Evolutionary conservation across 2,888 invertebrate genomes (phyloP).

Genomic region (Cerceris ruficornis): DNA sequence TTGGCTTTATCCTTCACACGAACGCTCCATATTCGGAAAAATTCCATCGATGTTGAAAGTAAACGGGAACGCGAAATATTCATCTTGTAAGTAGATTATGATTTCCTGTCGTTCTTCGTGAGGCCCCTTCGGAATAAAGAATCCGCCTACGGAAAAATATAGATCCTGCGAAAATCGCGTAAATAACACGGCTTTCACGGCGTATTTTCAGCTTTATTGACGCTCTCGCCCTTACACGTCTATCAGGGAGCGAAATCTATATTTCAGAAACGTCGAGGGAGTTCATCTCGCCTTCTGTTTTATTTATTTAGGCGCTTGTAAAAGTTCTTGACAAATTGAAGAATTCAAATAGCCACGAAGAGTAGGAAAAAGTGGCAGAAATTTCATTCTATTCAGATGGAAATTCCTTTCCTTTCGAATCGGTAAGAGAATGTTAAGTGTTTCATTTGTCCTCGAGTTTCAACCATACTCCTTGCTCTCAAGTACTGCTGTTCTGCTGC

Average conservation of each 20-base stretch:
- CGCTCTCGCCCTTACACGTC: neutral
- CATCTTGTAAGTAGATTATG: conserved; percentile 52
- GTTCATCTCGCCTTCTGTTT: conserved; percentile 1
- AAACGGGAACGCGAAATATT: conserved; percentile 12
- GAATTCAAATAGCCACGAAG: neutral
- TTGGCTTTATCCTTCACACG: conserved; percentile 23
- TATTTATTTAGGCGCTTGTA: neutral
- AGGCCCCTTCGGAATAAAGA: conserved; percentile 17
- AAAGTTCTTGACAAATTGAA: neutral
- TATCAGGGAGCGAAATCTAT: neutral
- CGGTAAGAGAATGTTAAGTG: no score
- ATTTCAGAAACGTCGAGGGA: neutral
- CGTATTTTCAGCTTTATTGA: conserved; percentile 5
- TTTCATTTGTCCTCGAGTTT: no score
- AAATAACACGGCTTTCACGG: conserved; percentile 14
- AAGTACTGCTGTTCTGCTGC: no score
- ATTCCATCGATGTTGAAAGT: conserved; percentile 16
- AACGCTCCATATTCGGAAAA: neutral
- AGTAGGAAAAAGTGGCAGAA: no score
- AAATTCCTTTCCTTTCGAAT: no score
- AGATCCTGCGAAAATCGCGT: conserved; percentile 16
- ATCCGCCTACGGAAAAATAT: conserved; percentile 19
- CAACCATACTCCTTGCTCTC: no score
- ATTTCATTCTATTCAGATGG: no score
- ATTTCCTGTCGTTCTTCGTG: conserved; percentile 10